Base-by-base conservation (phyloP, 2,113 vertebrate species). In the Gallinago paraguaiae region DNA sequence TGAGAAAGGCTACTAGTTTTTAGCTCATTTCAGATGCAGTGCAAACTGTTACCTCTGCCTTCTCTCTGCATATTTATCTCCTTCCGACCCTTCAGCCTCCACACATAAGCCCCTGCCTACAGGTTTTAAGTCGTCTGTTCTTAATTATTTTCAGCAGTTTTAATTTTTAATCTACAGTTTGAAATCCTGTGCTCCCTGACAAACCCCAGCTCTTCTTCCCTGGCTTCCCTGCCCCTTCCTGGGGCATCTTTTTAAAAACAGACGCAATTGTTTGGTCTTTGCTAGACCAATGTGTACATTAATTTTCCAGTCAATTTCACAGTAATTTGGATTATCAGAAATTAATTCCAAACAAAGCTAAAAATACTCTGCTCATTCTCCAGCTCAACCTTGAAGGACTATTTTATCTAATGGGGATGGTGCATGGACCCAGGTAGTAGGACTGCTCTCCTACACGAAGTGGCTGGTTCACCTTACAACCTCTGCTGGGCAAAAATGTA, bases 241-340 rank as follows among this genome's bases (percentile, higher is more conserved):
- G 69, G 39, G 31, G 23, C 50, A 22, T 67, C 28, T 88, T 88
- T 76, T 54, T 64, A 46, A 70, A 87, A 92, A 50, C 35, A 77
- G 43, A 64, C 1, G 1, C 37, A 43, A 16, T 86, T 19, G 3
- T 41, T 75, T 60, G 56, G 60, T 71, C 56, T 88, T 67, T 75
- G 19, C 76, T 68, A 57, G 51, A 37, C 15, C 39, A 77, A 23
- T 41, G 11, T 54, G 41, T 43, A 31, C 1, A 0, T 68, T 86
- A 90, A 75, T 75, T 57, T 86, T 59, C 56, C 69, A 78, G 33
- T 51, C 60, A 78, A 71, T 92, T 92, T 95, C 86, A 86, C 45
- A 35, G 74, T 56, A 56, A 93, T 93, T 92, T 91, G 89, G 24
- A 92, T 91, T 46, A 91, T 84, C 51, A 68, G 57, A 89, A 91